phyloP scores from a whole-genome alignment of 2,888 invertebrate genomes.

The Scrobipalpa costella region DNA sequence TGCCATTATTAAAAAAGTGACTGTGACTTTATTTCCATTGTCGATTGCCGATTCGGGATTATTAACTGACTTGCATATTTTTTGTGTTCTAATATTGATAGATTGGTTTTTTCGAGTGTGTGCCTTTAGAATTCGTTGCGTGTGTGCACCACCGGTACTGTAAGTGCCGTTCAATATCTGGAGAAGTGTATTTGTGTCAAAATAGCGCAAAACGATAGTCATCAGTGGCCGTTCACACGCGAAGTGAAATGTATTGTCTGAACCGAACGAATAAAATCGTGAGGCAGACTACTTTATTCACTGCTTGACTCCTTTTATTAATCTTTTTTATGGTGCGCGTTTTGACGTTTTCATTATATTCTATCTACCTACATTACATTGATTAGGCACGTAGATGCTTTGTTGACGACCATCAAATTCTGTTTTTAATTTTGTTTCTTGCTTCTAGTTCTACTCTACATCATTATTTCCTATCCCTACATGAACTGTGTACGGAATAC shows the following conservation, averaged over 20 bases:
- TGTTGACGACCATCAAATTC: background rate
- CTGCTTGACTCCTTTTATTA: constrained; percentile 46
- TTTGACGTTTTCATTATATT: constrained; percentile 32
- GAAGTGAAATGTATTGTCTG: constrained; percentile 63
- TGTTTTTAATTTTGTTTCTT: background rate
- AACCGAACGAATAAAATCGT: constrained; percentile 27
- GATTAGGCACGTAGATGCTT: background rate
- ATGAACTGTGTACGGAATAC: constrained; percentile 62
- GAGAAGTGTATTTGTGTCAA: constrained; percentile 66
- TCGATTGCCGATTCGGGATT: constrained; percentile 80
- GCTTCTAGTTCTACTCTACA: background rate
- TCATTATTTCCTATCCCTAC: background rate
- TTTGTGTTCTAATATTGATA: constrained; percentile 81
- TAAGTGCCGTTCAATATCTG: constrained; percentile 66
- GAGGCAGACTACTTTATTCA: constrained; percentile 50
- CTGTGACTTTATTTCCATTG: constrained; percentile 81
- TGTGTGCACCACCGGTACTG: constrained; percentile 48
- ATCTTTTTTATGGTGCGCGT: constrained; percentile 30
- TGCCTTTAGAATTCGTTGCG: constrained; percentile 69
- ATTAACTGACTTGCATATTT: constrained; percentile 82
- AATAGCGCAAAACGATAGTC: constrained; percentile 70
- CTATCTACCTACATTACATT: constrained; percentile 27
- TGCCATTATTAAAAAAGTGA: constrained; percentile 81
- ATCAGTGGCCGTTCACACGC: constrained; percentile 63
- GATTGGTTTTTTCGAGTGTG: constrained; percentile 76